Base-by-base conservation (phyloP, 2,888 invertebrate genomes). In the Toxonevra muliebris region DNA sequence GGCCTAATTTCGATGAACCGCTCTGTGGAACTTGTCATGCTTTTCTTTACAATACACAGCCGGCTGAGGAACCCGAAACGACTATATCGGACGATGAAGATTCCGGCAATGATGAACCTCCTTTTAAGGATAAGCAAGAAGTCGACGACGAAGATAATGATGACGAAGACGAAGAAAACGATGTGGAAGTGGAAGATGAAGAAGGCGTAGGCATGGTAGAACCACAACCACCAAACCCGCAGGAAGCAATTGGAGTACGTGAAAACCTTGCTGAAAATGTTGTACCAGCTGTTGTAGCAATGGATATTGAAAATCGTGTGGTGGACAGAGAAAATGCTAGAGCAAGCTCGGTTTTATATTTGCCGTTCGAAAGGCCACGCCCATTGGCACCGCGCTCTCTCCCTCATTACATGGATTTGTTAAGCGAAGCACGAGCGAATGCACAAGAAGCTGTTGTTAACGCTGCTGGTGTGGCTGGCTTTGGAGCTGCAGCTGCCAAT, bases 41-140 rank as follows among this genome's bases (percentile, higher is more conserved):
- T 54, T 97, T 97, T 85, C 86, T 97, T n/a, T 96, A 93, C 80
- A 95, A 95, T 1, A 92, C 93, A 79, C 84, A 84, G 63, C 75
- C 80, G 1, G 75, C 78, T 2, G 85, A 86, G 65, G 83, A 86
- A 15, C 41, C 80, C 15, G 72, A 73, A 71, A 81, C 80, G 62
- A 88, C 89, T 71, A 88, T 89, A 69, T 92, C 93, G 7, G 96
- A 96, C 66, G 95, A 95, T 76, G 94, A 94, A 74, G 96, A 97
- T 83, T 96, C 96, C 0, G 97, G 97, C 0, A 97, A 96, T 82
- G 97, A 97, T 82, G 97, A 97, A 81, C 96, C 96, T 0, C 85
- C 84, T 0, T 85, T 84, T 52, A 85, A 84, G 68, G 84, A 84
- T 52, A 84, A 82, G 68, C 80, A 79, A 62, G 77, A 75, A 61